These are phyloP conservation scores for Crocidura indochinensis DNA, from an alignment of 2,797 vertebrate species.

Conservation along the genomic window DNA sequence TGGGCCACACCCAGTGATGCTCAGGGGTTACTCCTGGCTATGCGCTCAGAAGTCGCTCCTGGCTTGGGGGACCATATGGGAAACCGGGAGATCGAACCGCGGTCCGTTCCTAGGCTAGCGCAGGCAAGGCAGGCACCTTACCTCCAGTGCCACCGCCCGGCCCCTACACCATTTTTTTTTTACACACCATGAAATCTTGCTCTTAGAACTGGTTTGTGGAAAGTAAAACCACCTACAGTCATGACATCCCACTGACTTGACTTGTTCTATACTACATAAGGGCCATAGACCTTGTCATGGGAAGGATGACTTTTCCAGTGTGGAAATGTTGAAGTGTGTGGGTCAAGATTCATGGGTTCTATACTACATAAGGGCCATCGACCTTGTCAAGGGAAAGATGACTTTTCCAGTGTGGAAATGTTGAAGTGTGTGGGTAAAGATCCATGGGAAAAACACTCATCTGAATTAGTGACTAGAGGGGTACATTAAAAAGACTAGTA, in stretches of 20 bases:
- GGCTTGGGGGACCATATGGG: too few species aligned
- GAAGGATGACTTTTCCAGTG: not conserved
- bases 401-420: not conserved
- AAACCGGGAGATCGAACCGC: too few species aligned
- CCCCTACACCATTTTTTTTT: too few species aligned
- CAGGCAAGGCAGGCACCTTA: too few species aligned
- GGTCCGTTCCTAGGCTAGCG: too few species aligned
- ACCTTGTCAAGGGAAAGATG: not conserved
- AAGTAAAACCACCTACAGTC: not conserved
- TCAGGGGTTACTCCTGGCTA: too few species aligned
- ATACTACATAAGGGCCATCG: not conserved
- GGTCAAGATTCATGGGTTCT: too few species aligned
- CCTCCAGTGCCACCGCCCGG: too few species aligned
- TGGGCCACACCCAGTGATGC: too few species aligned
- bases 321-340: not conserved
- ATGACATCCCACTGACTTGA: not conserved
- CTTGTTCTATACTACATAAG: not conserved
- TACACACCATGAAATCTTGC: not conserved
- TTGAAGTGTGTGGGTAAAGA: not conserved
- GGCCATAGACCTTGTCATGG: not conserved
- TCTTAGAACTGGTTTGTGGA: not conserved
- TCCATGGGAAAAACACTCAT: conserved; percentile 4
- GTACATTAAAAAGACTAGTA: conserved; percentile 28
- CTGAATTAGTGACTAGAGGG: not conserved
- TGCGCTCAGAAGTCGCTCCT: too few species aligned